Base-by-base conservation (phyloP, 2,113 vertebrate genomes). In the Campylomormyrus tamandua region DNA sequence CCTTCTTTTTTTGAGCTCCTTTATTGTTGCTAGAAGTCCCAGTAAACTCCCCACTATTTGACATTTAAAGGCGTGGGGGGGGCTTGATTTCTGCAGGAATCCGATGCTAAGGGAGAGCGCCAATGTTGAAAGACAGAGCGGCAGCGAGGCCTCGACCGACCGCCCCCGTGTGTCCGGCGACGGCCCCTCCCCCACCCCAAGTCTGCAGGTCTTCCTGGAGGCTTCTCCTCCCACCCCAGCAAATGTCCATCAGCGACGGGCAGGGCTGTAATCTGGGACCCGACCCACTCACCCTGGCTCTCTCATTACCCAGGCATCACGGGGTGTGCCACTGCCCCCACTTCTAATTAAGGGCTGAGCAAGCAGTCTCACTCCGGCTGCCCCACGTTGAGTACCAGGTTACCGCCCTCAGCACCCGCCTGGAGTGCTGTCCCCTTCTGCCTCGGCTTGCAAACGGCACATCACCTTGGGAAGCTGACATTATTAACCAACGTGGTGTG, bases 231-330 rank as follows among this genome's bases (percentile, higher is more conserved):
- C 77, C 48, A 17, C 93, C 94, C 92, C 45, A 7, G 49, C 50
- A 52, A 50, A 49, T 27, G 48, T 35, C 74, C 88, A 53, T 39
- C 70, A 53, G 88, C 13, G 21, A 9, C 17, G 89, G 92, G 90
- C 92, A 94, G 92, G 94, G 66, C 92, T 93, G 91, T 93, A 94
- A 93, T 93, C 94, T 94, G 91, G 80, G 91, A 91, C 90, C 74
- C 89, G 92, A 91, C 74, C 91, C 89, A 58, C 88, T 56, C 92
- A 89, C 86, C 90, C 93, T 93, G 90, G 80, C 31, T n/a, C 87
- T 87, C 87, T 89, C 70, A 91, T 89, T 85, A 89, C 31, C 48
- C 31, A 8, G 88, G 39, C 77, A 80, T 31, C 52, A 21, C 0
- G 24, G 50, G 52, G 53, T 53, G 58, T 15, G 48, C 58, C 27